These are phyloP conservation scores for Melinopterus prodromus DNA, from an alignment of 2,888 invertebrate genomes.

Conservation along the genomic window DNA sequence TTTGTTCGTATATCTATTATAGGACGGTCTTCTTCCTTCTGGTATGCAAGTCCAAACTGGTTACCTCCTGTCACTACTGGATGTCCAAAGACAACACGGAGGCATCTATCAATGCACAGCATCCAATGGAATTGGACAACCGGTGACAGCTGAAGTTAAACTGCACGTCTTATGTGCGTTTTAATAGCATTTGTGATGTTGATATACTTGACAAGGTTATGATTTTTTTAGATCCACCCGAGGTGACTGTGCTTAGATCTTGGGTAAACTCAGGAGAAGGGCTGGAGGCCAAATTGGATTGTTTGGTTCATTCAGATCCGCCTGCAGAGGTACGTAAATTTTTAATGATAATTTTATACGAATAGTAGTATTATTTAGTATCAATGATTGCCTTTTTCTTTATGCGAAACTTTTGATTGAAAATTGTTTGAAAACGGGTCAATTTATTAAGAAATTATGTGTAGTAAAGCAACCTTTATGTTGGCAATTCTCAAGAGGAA, in stretches of 20 bases:
- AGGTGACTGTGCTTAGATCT: constrained; percentile 68
- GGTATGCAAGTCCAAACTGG: constrained; percentile 60
- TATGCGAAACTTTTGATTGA: too few species aligned
- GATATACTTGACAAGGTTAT: not conserved
- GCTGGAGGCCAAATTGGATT: constrained; percentile 68
- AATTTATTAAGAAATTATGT: too few species aligned
- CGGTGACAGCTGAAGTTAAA: constrained; percentile 58
- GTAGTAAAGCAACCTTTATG: too few species aligned
- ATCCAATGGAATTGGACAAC: constrained; percentile 62
- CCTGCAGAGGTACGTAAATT: constrained; percentile 58
- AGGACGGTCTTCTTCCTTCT: constrained; percentile 58
- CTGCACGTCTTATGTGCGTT: constrained; percentile 60
- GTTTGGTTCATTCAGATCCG: constrained; percentile 69
- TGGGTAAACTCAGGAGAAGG: constrained; percentile 72
- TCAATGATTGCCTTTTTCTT: too few species aligned
- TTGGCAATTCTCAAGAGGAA: too few species aligned
- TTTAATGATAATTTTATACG: too few species aligned
- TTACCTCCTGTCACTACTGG: constrained; percentile 57
- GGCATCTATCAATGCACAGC: constrained; percentile 64
- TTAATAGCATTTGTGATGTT: not conserved
- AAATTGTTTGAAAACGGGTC: too few species aligned
- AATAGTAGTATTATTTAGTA: too few species aligned
- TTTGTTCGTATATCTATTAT: constrained; percentile 42
- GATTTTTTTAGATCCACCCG: constrained; percentile 66
- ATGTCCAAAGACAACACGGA: constrained; percentile 59